Base-by-base conservation (phyloP, 2,888 invertebrate genomes). In the Melinopterus prodromus region DNA sequence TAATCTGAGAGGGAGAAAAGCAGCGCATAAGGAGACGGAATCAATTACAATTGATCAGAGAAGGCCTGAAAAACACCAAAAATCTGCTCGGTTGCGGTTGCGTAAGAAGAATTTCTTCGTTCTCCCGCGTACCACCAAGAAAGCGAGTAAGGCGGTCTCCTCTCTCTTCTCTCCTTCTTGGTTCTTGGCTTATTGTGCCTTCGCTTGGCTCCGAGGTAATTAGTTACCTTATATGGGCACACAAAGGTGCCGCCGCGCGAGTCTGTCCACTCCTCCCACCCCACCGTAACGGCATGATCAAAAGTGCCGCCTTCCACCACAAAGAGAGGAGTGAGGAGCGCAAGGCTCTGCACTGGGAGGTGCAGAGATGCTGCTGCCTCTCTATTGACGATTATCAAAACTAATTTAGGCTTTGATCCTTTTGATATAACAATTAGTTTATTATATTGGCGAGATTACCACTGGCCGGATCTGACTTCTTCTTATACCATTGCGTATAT, bases 181-280 rank as follows among this genome's bases (percentile, higher is more conserved):
- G 71, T 77, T 77, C 77, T 77, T 77, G 71, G 36, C 85, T 86
- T 85, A 79, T 79, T 79, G 79, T 79, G 76, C 75, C 79, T 1
- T 53, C 9, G 53, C 53, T 53, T 53, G 36, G 86, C 86, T 86
- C 84, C 82, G 85, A 86, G 88, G 88, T 89, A 89, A 89, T 89
- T 88, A 88, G 88, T 88, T 87, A 85, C 89, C 89, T 85, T 89
- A 89, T 88, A 89, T 86, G 89, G 89, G 84, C 84, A 81, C 86
- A 87, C 88, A 89, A 89, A 89, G 88, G 85, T 79, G 82, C 89
- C 89, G 89, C 88, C 88, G 87, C 87, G 87, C 88, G 86, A 87
- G 87, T 86, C 85, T 83, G 81, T 80, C 70, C 83, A 80, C 84
- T 85, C 85, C 84, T 84, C 84, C 81, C 82, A 74, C 82, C 83